A percentile compares a stretch with the other conserved stretches of the same genome.
Evolutionary conservation across 2,113 vertebrate species (phyloP).

Genomic region (Agapornis roseicollis): DNA sequence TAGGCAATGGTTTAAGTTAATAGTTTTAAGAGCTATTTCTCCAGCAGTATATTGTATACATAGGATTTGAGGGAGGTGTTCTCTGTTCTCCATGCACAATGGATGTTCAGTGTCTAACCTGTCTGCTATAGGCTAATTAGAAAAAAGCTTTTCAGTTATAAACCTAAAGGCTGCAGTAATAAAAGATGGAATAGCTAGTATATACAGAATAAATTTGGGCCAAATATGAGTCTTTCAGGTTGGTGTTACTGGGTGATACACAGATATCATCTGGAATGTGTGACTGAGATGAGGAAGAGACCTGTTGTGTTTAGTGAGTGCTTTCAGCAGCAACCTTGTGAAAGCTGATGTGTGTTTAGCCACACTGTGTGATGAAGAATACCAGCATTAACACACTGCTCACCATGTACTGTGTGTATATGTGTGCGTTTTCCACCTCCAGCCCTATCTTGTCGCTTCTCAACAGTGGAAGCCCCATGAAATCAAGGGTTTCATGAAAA

Average conservation of each 20-base stretch:
- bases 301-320: background rate
- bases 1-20: background rate
- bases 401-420: accelerated
- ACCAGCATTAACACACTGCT: background rate
- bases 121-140: background rate
- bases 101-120: background rate
- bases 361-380: background rate
- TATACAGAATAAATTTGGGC: background rate
- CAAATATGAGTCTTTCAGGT: background rate
- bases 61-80: background rate
- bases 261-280: background rate
- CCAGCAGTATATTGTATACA: accelerated
- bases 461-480: background rate
- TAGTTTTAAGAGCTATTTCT: background rate
- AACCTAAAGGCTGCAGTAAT: background rate
- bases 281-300: background rate
- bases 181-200: background rate
- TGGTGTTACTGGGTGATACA: background rate
- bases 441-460: background rate
- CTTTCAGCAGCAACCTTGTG: background rate
- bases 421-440: background rate
- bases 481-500: background rate
- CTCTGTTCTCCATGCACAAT: background rate
- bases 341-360: background rate
- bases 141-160: background rate